These are phyloP conservation scores for Cherax destructor DNA, from an alignment of 1,140 invertebrate genomes.

Conservation along the genomic window DNA sequence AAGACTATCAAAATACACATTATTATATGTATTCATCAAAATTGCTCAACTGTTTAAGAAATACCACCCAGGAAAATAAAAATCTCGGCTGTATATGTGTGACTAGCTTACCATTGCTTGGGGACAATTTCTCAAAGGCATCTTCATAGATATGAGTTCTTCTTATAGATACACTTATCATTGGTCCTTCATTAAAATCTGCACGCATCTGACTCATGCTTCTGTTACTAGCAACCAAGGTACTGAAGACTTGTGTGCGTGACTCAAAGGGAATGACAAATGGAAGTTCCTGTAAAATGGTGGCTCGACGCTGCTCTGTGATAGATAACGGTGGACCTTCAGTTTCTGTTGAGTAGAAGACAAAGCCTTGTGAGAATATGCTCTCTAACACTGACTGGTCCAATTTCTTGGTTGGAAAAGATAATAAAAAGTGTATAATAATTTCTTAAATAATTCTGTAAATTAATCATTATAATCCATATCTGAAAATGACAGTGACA, in stretches of 20 bases:
- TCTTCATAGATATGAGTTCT: slow-evolving; percentile 97
- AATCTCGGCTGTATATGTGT: neutral
- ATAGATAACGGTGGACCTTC: slow-evolving; percentile 88
- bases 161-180: slow-evolving; percentile 87
- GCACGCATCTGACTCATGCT: slow-evolving; percentile 61
- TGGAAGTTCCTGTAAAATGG: slow-evolving; percentile 92
- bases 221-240: slow-evolving; percentile 80
- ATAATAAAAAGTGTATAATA: no score
- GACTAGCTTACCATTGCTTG: slow-evolving; percentile 84
- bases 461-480: no score
- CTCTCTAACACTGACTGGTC: no score
- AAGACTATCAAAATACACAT: neutral
- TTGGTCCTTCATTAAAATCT: slow-evolving; percentile 64
- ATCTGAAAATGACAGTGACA: no score
- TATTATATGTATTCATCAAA: neutral
- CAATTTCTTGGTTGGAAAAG: no score
- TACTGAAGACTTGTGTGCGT: slow-evolving; percentile 89
- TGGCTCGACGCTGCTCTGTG: slow-evolving; percentile 90
- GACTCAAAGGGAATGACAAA: slow-evolving; percentile 95
- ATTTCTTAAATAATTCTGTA: no score
- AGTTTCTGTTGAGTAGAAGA: slow-evolving; percentile 64
- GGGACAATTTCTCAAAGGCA: slow-evolving; percentile 94
- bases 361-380: neutral
- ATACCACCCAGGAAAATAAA: no score
- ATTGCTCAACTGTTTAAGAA: neutral